Conservation (phyloP, 2,888 invertebrate species). For the Heliconius erato region DNA sequence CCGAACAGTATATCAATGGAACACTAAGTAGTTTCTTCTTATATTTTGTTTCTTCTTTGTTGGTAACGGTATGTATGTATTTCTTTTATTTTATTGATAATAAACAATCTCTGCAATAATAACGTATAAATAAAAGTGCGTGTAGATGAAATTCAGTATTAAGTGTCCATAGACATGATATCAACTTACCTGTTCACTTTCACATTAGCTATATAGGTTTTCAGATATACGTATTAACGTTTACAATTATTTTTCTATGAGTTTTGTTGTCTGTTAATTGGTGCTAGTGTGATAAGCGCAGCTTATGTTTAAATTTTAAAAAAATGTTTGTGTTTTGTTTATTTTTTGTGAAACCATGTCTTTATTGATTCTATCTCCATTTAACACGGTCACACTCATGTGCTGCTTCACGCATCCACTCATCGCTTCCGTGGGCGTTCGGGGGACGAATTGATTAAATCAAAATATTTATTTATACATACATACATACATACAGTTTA, state of each 20-base stretch:
- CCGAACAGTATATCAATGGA: no score
- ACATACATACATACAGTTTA: neutral
- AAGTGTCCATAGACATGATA: constrained; percentile 33
- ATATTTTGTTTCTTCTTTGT: neutral
- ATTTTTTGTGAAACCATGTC: neutral
- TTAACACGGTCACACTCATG: neutral
- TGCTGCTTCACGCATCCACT: neutral
- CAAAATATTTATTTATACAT: neutral
- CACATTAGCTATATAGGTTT: constrained; percentile 10
- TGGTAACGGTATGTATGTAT: neutral
- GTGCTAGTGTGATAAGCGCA: neutral
- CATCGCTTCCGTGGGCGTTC: neutral
- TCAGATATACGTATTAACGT: neutral
- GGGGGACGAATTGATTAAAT: neutral
- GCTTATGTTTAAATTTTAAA: neutral
- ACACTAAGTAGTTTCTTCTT: neutral
- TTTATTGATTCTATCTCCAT: neutral
- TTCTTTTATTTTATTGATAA: no score
- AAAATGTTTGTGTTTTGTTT: neutral
- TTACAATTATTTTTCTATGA: neutral
- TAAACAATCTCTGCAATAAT: constrained; percentile 12
- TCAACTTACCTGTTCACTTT: constrained; percentile 31
- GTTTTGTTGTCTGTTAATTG: neutral
- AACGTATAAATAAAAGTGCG: constrained; percentile 2
- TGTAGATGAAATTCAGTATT: constrained; percentile 16